Conservation (phyloP, 2,888 invertebrate genomes). For the Elgonia sp. region DNA sequence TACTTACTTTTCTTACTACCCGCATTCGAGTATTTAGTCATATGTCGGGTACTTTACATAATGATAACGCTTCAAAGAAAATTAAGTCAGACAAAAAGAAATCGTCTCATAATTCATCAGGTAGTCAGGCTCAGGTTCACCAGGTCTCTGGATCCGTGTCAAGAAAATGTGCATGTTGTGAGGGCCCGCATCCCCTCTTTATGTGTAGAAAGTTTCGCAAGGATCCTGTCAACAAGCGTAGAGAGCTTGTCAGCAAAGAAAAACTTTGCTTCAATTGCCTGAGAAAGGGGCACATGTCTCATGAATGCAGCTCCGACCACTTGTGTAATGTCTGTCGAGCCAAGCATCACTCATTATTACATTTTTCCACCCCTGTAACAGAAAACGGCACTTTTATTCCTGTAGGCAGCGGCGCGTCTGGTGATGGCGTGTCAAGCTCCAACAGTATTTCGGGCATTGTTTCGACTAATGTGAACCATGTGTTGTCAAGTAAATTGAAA, state of each 20-base stretch:
- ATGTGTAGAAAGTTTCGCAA: not conserved
- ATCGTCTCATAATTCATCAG: no score
- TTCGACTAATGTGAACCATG: no score
- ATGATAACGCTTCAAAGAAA: not conserved
- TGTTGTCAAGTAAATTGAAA: not conserved
- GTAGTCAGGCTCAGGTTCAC: not conserved
- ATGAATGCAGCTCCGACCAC: not conserved
- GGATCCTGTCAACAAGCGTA: not conserved
- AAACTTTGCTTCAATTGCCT: constrained; percentile 7
- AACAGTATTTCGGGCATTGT: no score
- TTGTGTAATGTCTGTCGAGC: not conserved
- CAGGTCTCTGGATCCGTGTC: constrained; percentile 15
- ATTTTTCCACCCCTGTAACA: not conserved
- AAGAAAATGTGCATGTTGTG: no score
- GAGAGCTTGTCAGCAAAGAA: not conserved
- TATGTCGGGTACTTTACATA: not conserved
- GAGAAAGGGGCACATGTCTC: not conserved
- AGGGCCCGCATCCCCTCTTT: not conserved
- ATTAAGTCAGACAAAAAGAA: no score
- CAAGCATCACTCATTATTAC: constrained; percentile 14
- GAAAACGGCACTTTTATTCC: not conserved
- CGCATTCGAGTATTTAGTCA: constrained; percentile 29
- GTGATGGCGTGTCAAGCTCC: no score
- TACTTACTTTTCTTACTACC: constrained; percentile 27
- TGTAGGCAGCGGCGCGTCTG: no score